phyloP scores from a whole-genome alignment of 2,888 invertebrate species.

The Zhuqinia jingwanae region DNA sequence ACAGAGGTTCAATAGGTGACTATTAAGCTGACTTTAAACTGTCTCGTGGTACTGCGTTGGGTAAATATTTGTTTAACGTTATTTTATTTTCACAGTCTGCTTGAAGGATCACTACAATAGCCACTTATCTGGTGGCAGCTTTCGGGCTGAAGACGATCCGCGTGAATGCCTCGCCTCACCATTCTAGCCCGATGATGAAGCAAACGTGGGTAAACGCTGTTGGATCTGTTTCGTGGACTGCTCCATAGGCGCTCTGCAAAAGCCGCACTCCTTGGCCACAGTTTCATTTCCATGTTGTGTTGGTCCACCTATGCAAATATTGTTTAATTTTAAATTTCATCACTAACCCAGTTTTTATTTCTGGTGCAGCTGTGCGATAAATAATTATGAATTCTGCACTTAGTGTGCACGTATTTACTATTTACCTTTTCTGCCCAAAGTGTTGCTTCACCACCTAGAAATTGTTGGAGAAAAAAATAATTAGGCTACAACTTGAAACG shows the following conservation, averaged over 20 bases:
- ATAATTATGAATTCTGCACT: background rate
- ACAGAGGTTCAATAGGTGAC: background rate
- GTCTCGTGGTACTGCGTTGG: background rate
- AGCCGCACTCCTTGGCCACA: conserved; percentile 93
- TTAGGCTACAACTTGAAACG: background rate
- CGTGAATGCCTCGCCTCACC: conserved; percentile 73
- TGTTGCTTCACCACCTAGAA: conserved; percentile 84
- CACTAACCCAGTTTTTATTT: background rate
- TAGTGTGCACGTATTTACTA: background rate
- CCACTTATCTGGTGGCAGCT: conserved; percentile 77
- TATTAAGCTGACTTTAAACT: conserved; percentile 5
- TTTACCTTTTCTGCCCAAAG: conserved; percentile 93
- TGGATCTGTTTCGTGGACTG: conserved; percentile 83
- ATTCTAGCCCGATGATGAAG: conserved; percentile 84
- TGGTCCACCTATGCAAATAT: conserved; percentile 76
- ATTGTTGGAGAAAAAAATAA: background rate
- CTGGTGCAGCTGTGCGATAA: background rate
- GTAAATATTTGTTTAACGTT: background rate
- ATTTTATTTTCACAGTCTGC: conserved; percentile 56
- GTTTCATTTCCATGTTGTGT: conserved; percentile 83
- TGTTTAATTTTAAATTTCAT: background rate
- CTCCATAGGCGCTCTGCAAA: conserved; percentile 92
- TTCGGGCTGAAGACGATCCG: conserved; percentile 78
- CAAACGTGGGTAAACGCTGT: conserved; percentile 81
- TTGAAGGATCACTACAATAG: conserved; percentile 77